Percentiles rank a stretch among this genome's conserved stretches.
Conservation (phyloP, 2,113 vertebrate species). For the Pungitius pungitius region DNA sequence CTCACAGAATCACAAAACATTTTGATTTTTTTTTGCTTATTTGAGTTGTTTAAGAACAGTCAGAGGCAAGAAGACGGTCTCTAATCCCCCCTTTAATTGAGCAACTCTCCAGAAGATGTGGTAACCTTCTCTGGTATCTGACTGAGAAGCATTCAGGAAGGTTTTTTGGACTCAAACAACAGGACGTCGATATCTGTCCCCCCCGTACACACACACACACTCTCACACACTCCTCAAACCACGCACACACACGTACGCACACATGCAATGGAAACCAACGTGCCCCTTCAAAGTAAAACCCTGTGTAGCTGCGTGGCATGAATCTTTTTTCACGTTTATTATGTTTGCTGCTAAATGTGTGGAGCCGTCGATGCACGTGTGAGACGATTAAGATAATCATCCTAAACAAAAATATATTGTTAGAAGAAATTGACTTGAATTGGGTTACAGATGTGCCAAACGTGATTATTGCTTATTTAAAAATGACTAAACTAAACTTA, state of each 20-base stretch:
- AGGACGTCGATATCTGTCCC: no score
- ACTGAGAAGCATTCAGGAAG: not conserved
- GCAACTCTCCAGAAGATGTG: not conserved
- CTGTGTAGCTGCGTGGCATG: not conserved
- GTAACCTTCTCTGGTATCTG: not conserved
- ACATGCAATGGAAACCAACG: not conserved
- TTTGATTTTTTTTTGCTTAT: no score
- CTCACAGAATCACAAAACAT: not conserved
- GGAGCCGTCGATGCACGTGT: not conserved
- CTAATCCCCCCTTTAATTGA: conserved; percentile 4
- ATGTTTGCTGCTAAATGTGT: not conserved
- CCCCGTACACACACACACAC: conserved; percentile 3
- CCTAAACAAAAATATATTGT: not conserved
- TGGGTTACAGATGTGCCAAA: not conserved
- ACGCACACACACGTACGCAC: not conserved
- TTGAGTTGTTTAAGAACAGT: not conserved
- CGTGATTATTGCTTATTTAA: not conserved
- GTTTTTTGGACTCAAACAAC: not conserved
- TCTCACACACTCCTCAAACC: not conserved
- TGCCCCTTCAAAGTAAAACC: conserved; percentile 64
- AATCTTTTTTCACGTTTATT: not conserved
- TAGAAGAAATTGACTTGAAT: no score
- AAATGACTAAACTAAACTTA: no score
- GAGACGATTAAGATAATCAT: not conserved
- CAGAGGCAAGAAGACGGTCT: not conserved